These are phyloP conservation scores for Acanthornis magna DNA, from an alignment of 2,797 vertebrate species.

Conservation along the genomic window DNA sequence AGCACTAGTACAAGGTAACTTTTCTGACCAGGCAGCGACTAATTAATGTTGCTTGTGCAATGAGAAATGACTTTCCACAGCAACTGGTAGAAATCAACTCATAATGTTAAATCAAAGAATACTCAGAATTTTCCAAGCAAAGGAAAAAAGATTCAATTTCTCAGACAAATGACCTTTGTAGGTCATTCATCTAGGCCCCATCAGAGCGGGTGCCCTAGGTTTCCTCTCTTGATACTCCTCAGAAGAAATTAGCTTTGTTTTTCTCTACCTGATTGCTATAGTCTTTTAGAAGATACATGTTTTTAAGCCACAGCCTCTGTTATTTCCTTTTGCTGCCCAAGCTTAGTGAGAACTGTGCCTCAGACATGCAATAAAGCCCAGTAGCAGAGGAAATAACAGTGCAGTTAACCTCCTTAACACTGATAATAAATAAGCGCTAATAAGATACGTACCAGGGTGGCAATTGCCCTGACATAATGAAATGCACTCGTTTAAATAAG, in stretches of 20 bases:
- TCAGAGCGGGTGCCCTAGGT: background rate
- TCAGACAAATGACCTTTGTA: background rate
- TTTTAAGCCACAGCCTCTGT: conserved; percentile 31
- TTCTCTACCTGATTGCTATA: conserved; percentile 10
- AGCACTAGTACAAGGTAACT: background rate
- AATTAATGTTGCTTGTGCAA: background rate
- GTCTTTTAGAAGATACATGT: conserved; percentile 64
- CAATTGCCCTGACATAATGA: conserved; percentile 69
- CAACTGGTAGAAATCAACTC: conserved; percentile 12
- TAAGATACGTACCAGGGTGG: conserved; percentile 66
- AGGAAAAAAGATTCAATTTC: background rate
- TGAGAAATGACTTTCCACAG: background rate
- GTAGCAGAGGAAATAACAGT: conserved; percentile 73
- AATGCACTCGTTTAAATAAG: conserved; percentile 54
- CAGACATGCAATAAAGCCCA: conserved; percentile 63
- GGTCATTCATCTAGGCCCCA: background rate
- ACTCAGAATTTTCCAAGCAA: background rate
- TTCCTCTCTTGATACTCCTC: conserved; percentile 23
- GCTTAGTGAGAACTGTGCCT: conserved; percentile 40
- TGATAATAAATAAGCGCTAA: conserved; percentile 76
- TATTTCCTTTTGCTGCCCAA: conserved; percentile 54
- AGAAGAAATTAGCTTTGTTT: conserved; percentile 29
- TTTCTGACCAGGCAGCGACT: conserved; percentile 3
- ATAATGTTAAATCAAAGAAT: background rate
- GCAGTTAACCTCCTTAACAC: conserved; percentile 73